phyloP scores from a whole-genome alignment of 2,888 invertebrate genomes.

The Pediacus dermestoides region DNA sequence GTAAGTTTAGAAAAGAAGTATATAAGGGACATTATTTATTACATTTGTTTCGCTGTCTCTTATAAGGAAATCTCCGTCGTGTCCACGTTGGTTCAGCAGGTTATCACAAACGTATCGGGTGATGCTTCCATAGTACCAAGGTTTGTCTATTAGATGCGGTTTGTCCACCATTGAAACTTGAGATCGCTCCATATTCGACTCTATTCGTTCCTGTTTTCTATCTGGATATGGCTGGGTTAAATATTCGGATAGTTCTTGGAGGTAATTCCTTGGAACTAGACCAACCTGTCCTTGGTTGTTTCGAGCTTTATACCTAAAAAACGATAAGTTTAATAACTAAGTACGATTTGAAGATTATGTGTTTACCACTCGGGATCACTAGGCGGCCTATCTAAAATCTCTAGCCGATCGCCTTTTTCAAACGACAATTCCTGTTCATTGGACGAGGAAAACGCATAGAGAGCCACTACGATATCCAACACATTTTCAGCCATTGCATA shows the following conservation, averaged over 20 bases:
- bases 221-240: slow-evolving; percentile 79
- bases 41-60: slow-evolving; percentile 99
- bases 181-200: slow-evolving; percentile 46
- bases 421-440: slow-evolving; percentile 95
- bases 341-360: slow-evolving; percentile 2
- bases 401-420: slow-evolving; percentile 93
- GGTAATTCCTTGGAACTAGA: slow-evolving; percentile 91
- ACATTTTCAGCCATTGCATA: slow-evolving; percentile 94
- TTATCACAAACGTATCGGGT: slow-evolving; percentile 95
- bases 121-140: slow-evolving; percentile 97
- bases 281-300: slow-evolving; percentile 91
- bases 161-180: slow-evolving; percentile 52
- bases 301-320: slow-evolving; percentile 73
- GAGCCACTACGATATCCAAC: slow-evolving; percentile 92
- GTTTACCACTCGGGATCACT: slow-evolving; percentile 94
- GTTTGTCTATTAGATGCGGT: slow-evolving; percentile 73
- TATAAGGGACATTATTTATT: slow-evolving; percentile 51
- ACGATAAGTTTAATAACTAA: not conserved
- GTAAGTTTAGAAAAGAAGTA: too few relatives aligned
- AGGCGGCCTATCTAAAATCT: slow-evolving; percentile 92
- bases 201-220: slow-evolving; percentile 41
- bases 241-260: slow-evolving; percentile 88
- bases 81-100: slow-evolving; percentile 89
- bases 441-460: slow-evolving; percentile 90
- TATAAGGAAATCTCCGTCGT: slow-evolving; percentile 98